Evolutionary conservation across 1,140 invertebrate genomes (phyloP), one percentile per base, ranked within the genome.

Genomic region (Acromyrmex heyeri): DNA sequence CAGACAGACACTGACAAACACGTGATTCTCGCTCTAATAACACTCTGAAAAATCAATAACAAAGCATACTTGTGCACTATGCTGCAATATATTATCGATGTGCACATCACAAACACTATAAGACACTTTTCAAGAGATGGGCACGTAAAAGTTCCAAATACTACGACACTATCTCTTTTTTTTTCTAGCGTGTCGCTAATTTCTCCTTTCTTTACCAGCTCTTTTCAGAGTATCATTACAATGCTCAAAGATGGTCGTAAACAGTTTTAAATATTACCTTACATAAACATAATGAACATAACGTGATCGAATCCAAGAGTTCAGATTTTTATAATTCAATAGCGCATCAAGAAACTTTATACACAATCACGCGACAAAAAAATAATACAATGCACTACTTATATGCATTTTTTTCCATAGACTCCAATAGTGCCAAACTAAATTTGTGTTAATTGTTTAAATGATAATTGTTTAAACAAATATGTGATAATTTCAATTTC

Each of bases 121-220:
- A 86, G 69, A 75, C 67, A 79, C 48, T 88, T 78, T 59, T 86
- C 21, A 53, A 81, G 27, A 61, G 44, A 75, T 88, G 67, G 10
- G 62, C 3, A 75, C 62, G 18, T 65, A 77, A 44, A 79, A 1
- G 59, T 55, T n/a, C 27, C 10, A 61, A 50, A 64, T 59, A 53
- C 18, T 24, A 8, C n/a, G 10, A 18, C 1, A 18, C 0, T 59
- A 7, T 38, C 16, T 55, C 67, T 16, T 50, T 72, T 1, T 24
- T 7, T 76, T 27, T n/a, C 4, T 21, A 10, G 2, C 0, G 1
- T 27, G 14, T 34, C 27, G 5, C 7, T 8, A 53, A 38, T 79
- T 18, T 21, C 21, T 24, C 44, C 5, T 16, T 24, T 3, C 16
- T 21, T 69, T n/a, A 12, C 24, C n/a, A 2, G 6, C 4, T 77